Conservation (phyloP, 1,140 invertebrate species). For the Drosophila baimaii region DNA sequence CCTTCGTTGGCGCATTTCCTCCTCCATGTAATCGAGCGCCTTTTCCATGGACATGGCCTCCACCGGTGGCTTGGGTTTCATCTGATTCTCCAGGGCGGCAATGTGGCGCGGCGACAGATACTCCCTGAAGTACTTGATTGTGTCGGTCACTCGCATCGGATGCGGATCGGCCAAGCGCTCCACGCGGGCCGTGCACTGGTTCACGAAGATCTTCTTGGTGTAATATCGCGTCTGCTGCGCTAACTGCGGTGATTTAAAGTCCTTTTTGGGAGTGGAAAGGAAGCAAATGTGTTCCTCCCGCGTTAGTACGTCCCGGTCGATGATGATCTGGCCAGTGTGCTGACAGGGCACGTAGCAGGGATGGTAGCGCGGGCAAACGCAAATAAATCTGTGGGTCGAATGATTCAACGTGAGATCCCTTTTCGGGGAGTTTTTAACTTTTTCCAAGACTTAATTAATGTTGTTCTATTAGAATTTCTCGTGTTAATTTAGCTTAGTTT, state of each 20-base stretch:
- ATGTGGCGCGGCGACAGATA: constrained; percentile 46
- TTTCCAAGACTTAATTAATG: too few relatives aligned
- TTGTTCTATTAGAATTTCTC: too few relatives aligned
- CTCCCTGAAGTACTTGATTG: constrained; percentile 53
- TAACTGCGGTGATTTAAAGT: constrained; percentile 36
- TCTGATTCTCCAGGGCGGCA: constrained; percentile 52
- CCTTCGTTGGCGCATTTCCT: constrained; percentile 68
- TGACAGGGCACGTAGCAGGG: constrained; percentile 67
- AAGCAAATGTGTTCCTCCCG: constrained; percentile 74
- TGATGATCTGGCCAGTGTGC: constrained; percentile 74
- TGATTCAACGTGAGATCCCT: too few relatives aligned
- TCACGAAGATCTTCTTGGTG: constrained; percentile 62
- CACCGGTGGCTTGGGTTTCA: constrained; percentile 64
- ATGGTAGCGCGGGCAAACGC: constrained; percentile 69
- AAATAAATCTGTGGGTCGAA: constrained; percentile 48
- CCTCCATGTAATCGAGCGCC: constrained; percentile 72
- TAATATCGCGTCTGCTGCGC: constrained; percentile 42
- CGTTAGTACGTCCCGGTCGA: constrained; percentile 77
- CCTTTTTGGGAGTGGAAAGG: constrained; percentile 71
- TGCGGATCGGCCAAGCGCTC: constrained; percentile 69
- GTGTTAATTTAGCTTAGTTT: background rate
- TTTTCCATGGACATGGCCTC: constrained; percentile 62
- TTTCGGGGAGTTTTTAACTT: too few relatives aligned
- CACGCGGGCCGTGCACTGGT: constrained; percentile 71
- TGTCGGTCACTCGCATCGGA: constrained; percentile 53